phyloP scores from a whole-genome alignment of 1,140 invertebrate species.

The Forficula auricularia region DNA sequence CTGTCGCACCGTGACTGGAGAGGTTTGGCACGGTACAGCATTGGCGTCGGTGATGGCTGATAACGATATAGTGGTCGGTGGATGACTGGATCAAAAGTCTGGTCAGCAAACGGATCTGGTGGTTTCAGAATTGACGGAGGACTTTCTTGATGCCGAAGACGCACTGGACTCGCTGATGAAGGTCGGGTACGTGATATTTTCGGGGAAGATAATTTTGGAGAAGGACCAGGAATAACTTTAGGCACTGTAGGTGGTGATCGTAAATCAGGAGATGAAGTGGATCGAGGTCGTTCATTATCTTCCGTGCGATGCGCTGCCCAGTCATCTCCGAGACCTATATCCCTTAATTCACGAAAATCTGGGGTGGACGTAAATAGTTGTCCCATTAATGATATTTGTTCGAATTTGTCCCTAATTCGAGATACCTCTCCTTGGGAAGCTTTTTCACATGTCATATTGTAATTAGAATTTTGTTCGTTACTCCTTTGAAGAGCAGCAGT shows the following conservation, averaged over 20 bases:
- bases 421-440: constrained; percentile 46
- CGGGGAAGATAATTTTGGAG: constrained; percentile 4
- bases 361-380: constrained; percentile 67
- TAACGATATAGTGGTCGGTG: constrained; percentile 60
- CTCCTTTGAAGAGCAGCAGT: constrained; percentile 43
- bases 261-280: constrained; percentile 33
- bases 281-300: constrained; percentile 20
- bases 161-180: too few relatives aligned
- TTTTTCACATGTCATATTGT: not conserved
- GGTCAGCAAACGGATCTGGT: constrained; percentile 35
- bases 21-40: constrained; percentile 17
- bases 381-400: constrained; percentile 47
- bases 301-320: constrained; percentile 63
- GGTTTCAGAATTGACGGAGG: too few relatives aligned
- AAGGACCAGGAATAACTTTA: constrained; percentile 8
- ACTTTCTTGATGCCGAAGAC: not conserved
- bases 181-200: constrained; percentile 14
- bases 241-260: constrained; percentile 17
- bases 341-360: constrained; percentile 53
- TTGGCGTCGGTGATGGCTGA: constrained; percentile 33
- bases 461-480: constrained; percentile 23
- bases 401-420: constrained; percentile 48
- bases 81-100: constrained; percentile 51
- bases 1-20: constrained; percentile 6
- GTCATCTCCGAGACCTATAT: constrained; percentile 50